phyloP scores from a whole-genome alignment of 2,113 vertebrate genomes.

The Carettochelys insculpta region DNA sequence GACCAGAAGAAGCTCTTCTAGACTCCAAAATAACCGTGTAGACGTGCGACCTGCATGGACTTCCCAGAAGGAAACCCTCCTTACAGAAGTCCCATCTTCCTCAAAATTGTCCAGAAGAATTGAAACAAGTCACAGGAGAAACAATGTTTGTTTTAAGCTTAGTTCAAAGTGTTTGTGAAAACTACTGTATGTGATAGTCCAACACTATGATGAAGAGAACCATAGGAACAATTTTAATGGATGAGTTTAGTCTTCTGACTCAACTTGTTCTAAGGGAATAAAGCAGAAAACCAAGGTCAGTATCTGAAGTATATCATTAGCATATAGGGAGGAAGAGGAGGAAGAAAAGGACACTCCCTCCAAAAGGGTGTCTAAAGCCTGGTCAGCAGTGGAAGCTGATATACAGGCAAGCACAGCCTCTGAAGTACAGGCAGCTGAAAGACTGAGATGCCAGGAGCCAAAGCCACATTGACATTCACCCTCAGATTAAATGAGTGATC shows the following conservation, averaged over 20 bases:
- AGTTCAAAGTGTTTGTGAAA: background rate
- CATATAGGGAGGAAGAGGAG: background rate
- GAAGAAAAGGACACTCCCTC: background rate
- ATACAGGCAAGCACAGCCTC: background rate
- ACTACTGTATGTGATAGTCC: background rate
- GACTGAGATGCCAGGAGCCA: background rate
- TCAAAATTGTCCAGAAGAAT: too few species aligned
- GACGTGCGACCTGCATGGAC: too few species aligned
- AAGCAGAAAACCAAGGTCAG: rapidly evolving
- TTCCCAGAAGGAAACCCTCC: too few species aligned
- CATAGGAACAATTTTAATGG: background rate
- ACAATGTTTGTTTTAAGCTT: background rate
- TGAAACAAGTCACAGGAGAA: background rate
- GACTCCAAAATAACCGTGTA: too few species aligned
- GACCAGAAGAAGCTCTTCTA: too few species aligned
- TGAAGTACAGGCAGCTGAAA: slow-evolving; percentile 1
- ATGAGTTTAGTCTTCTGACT: background rate
- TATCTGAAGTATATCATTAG: background rate
- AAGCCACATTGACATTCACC: background rate
- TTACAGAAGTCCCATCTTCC: too few species aligned
- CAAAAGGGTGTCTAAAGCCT: background rate
- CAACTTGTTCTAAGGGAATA: background rate
- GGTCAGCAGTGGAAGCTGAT: background rate
- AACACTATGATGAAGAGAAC: background rate
- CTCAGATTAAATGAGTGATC: background rate